A percentile compares a stretch with the other conserved stretches of the same genome.
Evolutionary conservation across 2,113 vertebrate species (phyloP).

Genomic region (Tamias sibiricus): DNA sequence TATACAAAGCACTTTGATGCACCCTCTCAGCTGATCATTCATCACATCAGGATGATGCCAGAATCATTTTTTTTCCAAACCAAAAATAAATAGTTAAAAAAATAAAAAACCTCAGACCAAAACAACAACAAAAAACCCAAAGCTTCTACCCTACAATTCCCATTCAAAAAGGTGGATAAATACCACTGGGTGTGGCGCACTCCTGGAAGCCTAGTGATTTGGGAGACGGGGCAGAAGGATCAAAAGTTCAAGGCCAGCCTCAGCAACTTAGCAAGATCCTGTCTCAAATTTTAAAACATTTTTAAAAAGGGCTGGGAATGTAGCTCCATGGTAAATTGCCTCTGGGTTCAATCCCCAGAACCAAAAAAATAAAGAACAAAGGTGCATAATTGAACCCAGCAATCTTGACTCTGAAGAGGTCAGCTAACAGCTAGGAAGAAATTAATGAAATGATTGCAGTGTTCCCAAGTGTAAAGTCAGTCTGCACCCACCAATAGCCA

Average conservation of each 20-base stretch:
- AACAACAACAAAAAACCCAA: not conserved
- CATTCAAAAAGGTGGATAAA: not conserved
- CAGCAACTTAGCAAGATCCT: no score
- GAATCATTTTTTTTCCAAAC: slow-evolving; percentile 6
- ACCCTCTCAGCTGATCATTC: not conserved
- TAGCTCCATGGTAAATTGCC: no score
- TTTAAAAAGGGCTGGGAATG: no score
- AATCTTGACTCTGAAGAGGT: not conserved
- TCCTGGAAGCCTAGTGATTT: no score
- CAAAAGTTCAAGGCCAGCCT: no score
- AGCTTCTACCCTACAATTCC: not conserved
- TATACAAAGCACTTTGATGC: slow-evolving; percentile 49
- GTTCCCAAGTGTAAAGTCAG: not conserved
- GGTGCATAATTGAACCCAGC: not conserved
- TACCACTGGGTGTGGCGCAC: no score
- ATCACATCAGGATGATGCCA: slow-evolving; percentile 24
- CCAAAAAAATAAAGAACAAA: no score
- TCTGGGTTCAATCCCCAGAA: no score
- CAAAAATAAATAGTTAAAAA: not conserved
- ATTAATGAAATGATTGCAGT: not conserved
- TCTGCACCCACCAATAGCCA: not conserved
- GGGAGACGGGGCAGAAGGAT: no score
- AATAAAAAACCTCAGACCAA: not conserved
- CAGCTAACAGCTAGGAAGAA: not conserved
- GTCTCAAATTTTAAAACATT: no score